Evolutionary conservation across 2,113 vertebrate species (phyloP).

Genomic region (Amia ocellicauda): DNA sequence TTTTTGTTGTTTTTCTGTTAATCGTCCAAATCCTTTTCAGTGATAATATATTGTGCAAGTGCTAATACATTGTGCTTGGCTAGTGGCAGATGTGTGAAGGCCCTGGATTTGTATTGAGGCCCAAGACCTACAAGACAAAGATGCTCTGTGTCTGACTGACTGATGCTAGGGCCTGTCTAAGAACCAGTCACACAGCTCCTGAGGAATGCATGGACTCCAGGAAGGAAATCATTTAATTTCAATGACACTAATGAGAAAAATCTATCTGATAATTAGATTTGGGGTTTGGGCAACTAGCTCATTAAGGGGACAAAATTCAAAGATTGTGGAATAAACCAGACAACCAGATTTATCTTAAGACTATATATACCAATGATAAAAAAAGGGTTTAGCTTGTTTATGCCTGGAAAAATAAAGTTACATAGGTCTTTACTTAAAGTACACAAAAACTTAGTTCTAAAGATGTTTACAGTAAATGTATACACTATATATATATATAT

Average conservation of each 20-base stretch:
- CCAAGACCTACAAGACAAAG: constrained; percentile 38
- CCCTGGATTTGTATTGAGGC: constrained; percentile 21
- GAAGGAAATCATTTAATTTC: constrained; percentile 30
- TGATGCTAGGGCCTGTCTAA: background rate
- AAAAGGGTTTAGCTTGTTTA: background rate
- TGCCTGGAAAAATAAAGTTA: background rate
- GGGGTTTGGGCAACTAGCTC: constrained; percentile 44
- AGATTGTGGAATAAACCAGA: background rate
- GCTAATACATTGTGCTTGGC: constrained; percentile 29
- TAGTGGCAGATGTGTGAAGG: constrained; percentile 25
- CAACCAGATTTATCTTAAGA: background rate
- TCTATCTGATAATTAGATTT: constrained; percentile 47
- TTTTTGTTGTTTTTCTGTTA: too few relatives aligned
- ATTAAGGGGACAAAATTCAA: constrained; percentile 41
- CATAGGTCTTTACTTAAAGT: too few relatives aligned
- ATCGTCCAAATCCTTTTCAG: constrained; percentile 15
- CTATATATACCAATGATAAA: too few relatives aligned
- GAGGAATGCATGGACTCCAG: constrained; percentile 29
- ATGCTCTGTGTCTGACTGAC: constrained; percentile 28
- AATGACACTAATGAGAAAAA: constrained; percentile 40
- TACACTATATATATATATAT: too few relatives aligned
- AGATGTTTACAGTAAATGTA: too few relatives aligned
- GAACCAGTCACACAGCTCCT: constrained; percentile 25
- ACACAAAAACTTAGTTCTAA: too few relatives aligned
- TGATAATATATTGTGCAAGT: too few relatives aligned